phyloP scores from a whole-genome alignment of 2,113 vertebrate species.

The Aythya baeri region DNA sequence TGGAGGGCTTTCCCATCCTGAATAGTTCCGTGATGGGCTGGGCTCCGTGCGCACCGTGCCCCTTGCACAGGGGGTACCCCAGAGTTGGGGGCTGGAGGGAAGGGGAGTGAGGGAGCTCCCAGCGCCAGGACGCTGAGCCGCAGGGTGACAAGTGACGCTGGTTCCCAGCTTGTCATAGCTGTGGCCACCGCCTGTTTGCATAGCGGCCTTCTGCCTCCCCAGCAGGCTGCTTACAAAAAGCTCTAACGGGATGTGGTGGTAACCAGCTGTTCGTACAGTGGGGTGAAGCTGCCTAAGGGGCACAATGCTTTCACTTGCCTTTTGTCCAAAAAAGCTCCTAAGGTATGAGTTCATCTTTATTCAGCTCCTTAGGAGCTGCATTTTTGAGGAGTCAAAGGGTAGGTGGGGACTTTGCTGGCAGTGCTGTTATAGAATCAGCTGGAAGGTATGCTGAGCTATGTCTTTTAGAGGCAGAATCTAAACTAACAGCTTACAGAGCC shows the following conservation, averaged over 20 bases:
- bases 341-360: fast-evolving
- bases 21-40: too few relatives aligned
- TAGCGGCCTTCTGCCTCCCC: fast-evolving
- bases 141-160: fast-evolving
- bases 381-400: not conserved
- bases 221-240: fast-evolving
- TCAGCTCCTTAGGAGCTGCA: not conserved
- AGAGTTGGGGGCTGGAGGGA: too few relatives aligned
- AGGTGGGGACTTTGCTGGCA: not conserved
- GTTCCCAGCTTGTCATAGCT: too few relatives aligned
- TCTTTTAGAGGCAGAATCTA: not conserved
- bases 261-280: not conserved
- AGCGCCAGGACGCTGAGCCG: not conserved
- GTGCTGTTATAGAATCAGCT: not conserved
- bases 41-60: too few relatives aligned
- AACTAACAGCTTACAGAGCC: not conserved
- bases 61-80: too few relatives aligned
- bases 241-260: not conserved
- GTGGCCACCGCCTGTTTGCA: fast-evolving
- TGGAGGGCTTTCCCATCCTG: too few relatives aligned
- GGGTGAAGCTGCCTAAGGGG: not conserved
- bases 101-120: not conserved
- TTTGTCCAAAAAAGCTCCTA: not conserved
- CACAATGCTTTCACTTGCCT: not conserved
- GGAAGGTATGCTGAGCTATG: not conserved